These are phyloP conservation scores for Trogon surrucura DNA, from an alignment of 2,113 vertebrate genomes.

Conservation along the genomic window DNA sequence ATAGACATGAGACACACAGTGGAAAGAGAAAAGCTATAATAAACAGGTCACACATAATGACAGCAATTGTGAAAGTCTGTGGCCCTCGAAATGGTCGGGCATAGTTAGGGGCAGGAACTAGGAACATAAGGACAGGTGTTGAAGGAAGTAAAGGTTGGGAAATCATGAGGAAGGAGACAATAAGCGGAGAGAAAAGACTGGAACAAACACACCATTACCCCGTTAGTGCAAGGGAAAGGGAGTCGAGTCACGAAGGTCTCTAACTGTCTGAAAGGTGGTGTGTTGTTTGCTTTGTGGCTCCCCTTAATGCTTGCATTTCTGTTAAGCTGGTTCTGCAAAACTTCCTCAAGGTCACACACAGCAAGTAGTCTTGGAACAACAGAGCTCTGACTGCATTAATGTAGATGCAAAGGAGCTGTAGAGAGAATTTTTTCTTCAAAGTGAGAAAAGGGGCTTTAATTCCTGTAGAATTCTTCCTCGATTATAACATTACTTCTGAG, in stretches of 20 bases:
- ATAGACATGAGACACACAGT: neutral
- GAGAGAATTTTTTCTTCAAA: neutral
- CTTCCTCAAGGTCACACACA: neutral
- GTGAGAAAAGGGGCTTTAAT: neutral
- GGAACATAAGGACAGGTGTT: neutral
- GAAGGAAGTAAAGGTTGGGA: neutral
- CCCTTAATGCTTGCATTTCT: neutral
- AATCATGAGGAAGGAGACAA: neutral
- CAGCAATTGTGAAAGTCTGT: neutral
- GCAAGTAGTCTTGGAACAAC: neutral
- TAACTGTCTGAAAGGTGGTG: neutral
- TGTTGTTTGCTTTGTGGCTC: neutral
- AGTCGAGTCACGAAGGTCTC: neutral
- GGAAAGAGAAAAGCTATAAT: neutral
- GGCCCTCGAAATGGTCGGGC: neutral
- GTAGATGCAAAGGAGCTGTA: neutral
- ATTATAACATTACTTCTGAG: neutral
- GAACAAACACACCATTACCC: neutral
- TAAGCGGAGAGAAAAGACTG: neutral
- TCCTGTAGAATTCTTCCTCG: neutral
- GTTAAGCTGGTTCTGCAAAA: neutral
- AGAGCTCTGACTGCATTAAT: neutral
- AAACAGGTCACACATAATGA: neutral
- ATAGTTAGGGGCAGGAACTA: neutral
- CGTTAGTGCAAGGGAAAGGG: neutral